A percentile compares a stretch with the other conserved stretches of the same genome.
Conservation (phyloP, 2,113 vertebrate genomes). For the Hemiscyllium ocellatum region DNA sequence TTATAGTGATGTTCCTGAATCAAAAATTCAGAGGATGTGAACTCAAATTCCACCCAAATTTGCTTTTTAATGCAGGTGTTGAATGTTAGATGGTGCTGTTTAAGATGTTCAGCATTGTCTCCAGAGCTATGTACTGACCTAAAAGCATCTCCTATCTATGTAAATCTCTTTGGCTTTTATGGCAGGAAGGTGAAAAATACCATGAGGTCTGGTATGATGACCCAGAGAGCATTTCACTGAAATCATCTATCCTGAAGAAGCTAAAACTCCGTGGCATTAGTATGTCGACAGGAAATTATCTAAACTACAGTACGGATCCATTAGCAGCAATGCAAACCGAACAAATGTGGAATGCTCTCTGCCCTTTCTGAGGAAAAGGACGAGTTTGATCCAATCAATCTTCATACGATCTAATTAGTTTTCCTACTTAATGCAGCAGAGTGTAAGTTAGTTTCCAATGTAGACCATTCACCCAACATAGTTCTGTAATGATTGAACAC, state of each 20-base stretch:
- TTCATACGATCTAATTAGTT: not conserved
- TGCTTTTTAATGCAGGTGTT: not conserved
- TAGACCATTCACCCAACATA: not conserved
- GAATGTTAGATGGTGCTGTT: not conserved
- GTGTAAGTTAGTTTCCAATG: not conserved
- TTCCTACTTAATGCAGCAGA: not conserved
- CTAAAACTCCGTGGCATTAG: conserved; percentile 74
- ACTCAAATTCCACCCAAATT: not conserved
- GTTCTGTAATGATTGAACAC: not conserved
- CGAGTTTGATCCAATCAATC: not conserved
- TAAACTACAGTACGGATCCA: conserved; percentile 68
- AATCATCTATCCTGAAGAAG: conserved; percentile 59
- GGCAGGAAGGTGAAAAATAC: conserved; percentile 37
- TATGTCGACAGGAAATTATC: conserved; percentile 83
- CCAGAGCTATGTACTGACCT: too few species aligned
- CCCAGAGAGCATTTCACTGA: conserved; percentile 74
- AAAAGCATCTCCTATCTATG: not conserved
- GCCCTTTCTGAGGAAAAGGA: conserved; percentile 40
- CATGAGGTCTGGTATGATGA: conserved; percentile 95
- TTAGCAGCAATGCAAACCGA: conserved; percentile 64
- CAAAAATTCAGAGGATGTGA: not conserved
- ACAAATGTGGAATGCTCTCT: conserved; percentile 82
- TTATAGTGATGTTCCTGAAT: not conserved
- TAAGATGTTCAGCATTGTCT: not conserved
- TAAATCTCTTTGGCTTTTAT: not conserved